phyloP scores from a whole-genome alignment of 2,113 vertebrate genomes.

The Oostethus manadensis region DNA sequence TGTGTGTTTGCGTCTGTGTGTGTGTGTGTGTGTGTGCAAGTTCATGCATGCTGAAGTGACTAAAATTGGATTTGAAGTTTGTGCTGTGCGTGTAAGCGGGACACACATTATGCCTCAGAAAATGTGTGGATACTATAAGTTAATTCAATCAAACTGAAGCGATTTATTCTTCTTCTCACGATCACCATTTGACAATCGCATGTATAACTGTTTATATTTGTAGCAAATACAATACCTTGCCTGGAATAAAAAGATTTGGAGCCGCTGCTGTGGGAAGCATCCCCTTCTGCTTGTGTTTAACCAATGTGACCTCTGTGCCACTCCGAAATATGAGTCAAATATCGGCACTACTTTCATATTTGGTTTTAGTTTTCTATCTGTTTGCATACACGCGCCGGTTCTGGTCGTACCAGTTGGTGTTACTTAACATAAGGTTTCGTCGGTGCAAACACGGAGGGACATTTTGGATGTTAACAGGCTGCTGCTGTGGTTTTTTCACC shows the following conservation, averaged over 20 bases:
- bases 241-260: constrained; percentile 2
- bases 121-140: not conserved
- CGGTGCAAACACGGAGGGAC: not conserved
- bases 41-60: constrained; percentile 15
- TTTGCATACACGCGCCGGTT: too few relatives aligned
- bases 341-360: constrained; percentile 12
- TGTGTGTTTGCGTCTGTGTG: constrained; percentile 9
- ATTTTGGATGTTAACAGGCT: constrained; percentile 1
- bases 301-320: constrained; percentile 16
- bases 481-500: not conserved
- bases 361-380: not conserved
- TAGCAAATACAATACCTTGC: not conserved
- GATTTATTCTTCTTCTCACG: too few relatives aligned
- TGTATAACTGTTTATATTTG: not conserved
- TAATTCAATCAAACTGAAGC: not conserved
- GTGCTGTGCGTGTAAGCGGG: constrained; percentile 13
- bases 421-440: not conserved
- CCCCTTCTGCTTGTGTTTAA: constrained; percentile 11
- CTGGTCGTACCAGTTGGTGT: not conserved
- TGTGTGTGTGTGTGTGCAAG: not conserved
- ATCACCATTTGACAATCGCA: too few relatives aligned
- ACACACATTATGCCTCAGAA: too few relatives aligned
- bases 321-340: constrained; percentile 14
- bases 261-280: not conserved
- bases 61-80: constrained; percentile 25